Conservation (phyloP, 1,140 invertebrate species). For the Bilobella aurantiaca region DNA sequence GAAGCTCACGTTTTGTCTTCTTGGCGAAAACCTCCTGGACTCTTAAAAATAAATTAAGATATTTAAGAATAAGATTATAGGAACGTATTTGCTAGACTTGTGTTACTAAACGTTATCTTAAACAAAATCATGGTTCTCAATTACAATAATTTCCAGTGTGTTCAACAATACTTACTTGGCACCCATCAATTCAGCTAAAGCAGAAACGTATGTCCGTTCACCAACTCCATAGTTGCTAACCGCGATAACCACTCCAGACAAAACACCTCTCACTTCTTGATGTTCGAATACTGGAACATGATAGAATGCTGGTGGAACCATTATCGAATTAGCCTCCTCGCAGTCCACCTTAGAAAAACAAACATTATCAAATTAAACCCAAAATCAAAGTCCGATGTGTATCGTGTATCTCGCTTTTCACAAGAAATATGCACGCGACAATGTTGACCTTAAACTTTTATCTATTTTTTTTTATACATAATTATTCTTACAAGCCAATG, state of each 20-base stretch:
- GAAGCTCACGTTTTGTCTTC: no score
- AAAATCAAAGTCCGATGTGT: no score
- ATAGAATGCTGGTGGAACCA: neutral
- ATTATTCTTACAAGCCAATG: neutral
- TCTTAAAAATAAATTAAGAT: neutral
- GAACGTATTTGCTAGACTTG: neutral
- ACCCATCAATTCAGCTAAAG: neutral
- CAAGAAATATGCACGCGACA: no score
- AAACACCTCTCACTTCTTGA: neutral
- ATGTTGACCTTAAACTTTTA: no score
- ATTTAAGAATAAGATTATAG: neutral
- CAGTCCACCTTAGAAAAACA: neutral
- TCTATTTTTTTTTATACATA: neutral
- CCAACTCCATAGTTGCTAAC: neutral
- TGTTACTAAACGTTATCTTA: no score
- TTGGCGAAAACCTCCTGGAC: neutral
- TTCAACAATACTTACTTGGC: neutral
- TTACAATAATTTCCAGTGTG: no score
- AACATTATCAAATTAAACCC: no score
- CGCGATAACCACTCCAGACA: neutral
- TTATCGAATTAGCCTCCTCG: neutral
- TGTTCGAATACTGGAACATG: neutral
- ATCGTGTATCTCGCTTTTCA: no score
- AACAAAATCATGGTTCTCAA: no score
- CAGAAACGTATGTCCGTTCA: neutral